Conservation (phyloP, 2,797 vertebrate genomes). For the Apogon talboti region DNA sequence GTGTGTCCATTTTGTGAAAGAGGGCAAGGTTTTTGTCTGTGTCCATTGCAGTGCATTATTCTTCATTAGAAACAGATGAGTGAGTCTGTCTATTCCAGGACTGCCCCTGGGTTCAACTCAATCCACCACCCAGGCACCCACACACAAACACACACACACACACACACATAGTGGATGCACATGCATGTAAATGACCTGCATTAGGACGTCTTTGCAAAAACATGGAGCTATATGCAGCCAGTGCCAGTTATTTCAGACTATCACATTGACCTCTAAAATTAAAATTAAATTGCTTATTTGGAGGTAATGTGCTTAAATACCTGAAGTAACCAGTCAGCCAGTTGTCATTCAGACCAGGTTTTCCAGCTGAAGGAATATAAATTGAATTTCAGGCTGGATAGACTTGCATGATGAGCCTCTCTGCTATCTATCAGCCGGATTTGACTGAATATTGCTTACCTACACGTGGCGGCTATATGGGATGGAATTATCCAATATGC, state of each 20-base stretch:
- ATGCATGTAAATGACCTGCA: neutral
- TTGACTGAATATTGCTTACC: slow-evolving; percentile 52
- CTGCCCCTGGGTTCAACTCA: slow-evolving; percentile 74
- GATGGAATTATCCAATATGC: slow-evolving; percentile 51
- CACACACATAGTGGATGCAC: neutral
- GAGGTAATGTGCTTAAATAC: slow-evolving; percentile 21
- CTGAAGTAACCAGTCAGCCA: slow-evolving; percentile 18
- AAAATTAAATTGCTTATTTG: slow-evolving; percentile 19
- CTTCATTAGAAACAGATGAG: slow-evolving; percentile 82
- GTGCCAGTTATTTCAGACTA: slow-evolving; percentile 5
- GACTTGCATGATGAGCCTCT: slow-evolving; percentile 54
- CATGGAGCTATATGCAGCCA: neutral
- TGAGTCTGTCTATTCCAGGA: slow-evolving; percentile 76
- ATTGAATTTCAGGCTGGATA: slow-evolving; percentile 60
- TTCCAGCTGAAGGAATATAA: slow-evolving; percentile 54
- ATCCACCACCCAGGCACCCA: slow-evolving; percentile 58
- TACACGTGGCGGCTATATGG: slow-evolving; percentile 34
- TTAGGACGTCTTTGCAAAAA: neutral
- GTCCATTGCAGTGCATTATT: slow-evolving; percentile 74
- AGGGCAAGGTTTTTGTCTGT: slow-evolving; percentile 60
- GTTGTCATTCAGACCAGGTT: slow-evolving; percentile 43
- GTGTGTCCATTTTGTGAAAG: slow-evolving; percentile 17
- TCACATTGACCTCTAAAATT: slow-evolving; percentile 10
- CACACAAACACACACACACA: slow-evolving; percentile 30
- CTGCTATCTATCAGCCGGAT: slow-evolving; percentile 47